Base-by-base conservation (phyloP, 2,888 invertebrate genomes). In the Sisyra nigra region DNA sequence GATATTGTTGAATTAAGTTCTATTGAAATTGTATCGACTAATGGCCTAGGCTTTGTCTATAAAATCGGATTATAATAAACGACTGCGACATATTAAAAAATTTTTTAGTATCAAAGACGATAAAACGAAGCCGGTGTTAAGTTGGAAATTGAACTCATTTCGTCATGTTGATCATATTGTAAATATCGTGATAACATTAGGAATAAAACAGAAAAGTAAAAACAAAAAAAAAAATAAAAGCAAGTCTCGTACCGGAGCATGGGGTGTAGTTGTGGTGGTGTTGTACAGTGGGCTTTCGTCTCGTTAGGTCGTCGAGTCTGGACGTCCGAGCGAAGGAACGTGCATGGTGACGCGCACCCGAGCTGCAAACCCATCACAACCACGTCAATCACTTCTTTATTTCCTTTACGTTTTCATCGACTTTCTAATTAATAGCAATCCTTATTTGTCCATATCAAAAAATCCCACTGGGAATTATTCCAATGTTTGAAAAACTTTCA, bases 261-360 rank as follows among this genome's bases (percentile, higher is more conserved):
- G 24, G 24, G 24, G 24, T 24, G 24, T 24, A 24, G 24, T 19
- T 41, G 41, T 19, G 13, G 34, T 31, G 38, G 37, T 24, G 33
- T 18, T 31, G 43, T 31, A 19, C 34, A 32, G 37, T 33, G 29
- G 30, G 37, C 17, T 17, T 38, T 31, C 17, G n/a, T n/a, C 37
- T 57, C 57, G 58, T 57, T 55, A 8, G 15, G 35, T 24, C 54
- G 58, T 57, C 55, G 51, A 31, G 60, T 62, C 62, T 59, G 59
- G 60, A 60, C 60, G 31, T 29, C 37, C 43, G 11, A 43, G 58
- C 58, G 37, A 15, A 72, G 81, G 80, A 76, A 83, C 84, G 83
- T 83, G 83, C 78, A 83, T 80, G 76, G 81, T 81, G 75, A 81
- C 80, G 75, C 82, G 80, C 76, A 82, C 82, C 76, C 82, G 80